Conservation (phyloP, 2,113 vertebrate genomes). For the Siniperca knerii region DNA sequence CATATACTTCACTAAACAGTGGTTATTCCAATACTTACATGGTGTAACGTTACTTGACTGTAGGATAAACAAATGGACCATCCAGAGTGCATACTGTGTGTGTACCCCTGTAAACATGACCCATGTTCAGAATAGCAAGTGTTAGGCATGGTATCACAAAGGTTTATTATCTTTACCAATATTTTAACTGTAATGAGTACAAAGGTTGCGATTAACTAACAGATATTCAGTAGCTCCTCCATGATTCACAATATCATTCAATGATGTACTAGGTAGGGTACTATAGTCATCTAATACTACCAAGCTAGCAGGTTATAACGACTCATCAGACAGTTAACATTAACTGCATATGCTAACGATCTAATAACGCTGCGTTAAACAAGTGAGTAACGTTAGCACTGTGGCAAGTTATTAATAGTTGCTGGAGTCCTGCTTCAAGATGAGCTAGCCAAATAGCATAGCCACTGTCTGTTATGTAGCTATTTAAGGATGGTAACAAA, state of each 20-base stretch:
- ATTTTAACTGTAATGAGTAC: not conserved
- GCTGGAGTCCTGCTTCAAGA: not conserved
- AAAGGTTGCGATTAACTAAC: slow-evolving; percentile 18
- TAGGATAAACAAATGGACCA: not conserved
- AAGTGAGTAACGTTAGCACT: no score
- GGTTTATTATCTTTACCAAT: not conserved
- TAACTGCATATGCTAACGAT: not conserved
- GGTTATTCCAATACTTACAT: slow-evolving; percentile 26
- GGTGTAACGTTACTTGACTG: not conserved
- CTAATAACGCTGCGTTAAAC: not conserved
- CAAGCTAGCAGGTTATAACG: not conserved
- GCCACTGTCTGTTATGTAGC: not conserved
- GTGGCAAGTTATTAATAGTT: not conserved
- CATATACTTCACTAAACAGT: not conserved
- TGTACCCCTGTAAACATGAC: not conserved
- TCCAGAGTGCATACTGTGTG: slow-evolving; percentile 28
- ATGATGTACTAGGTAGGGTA: not conserved
- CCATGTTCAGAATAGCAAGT: not conserved
- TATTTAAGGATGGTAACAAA: not conserved
- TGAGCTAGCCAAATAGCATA: not conserved
- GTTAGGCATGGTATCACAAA: not conserved
- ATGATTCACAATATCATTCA: slow-evolving; percentile 8
- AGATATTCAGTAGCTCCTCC: not conserved
- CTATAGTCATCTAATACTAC: not conserved
- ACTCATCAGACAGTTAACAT: not conserved